Evolutionary conservation across 1,140 invertebrate species (phyloP).

Genomic region (Drosophila murphyi): DNA sequence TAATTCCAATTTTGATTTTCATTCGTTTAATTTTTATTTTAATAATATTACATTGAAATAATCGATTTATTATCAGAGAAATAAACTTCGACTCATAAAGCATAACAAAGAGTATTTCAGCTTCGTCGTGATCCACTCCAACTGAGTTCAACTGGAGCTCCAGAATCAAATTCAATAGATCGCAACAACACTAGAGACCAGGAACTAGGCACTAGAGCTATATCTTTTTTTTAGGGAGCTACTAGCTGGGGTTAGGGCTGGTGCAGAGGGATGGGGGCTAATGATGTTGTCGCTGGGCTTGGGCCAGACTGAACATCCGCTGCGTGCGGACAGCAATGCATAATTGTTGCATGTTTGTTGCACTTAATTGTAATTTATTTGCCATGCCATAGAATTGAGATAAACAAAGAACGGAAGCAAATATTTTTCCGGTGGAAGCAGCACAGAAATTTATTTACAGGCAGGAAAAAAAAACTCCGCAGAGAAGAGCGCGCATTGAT

Average conservation of each 20-base stretch:
- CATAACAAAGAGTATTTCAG: slow-evolving; percentile 5
- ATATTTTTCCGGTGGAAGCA: slow-evolving; percentile 78
- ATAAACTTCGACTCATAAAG: too few species aligned
- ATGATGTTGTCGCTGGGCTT: slow-evolving; percentile 61
- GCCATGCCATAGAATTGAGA: slow-evolving; percentile 53
- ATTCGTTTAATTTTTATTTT: too few species aligned
- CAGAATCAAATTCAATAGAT: slow-evolving; percentile 38
- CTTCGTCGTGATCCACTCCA: neutral
- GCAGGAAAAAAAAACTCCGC: neutral
- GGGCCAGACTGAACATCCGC: slow-evolving; percentile 58
- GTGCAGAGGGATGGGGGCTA: slow-evolving; percentile 35
- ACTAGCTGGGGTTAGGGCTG: neutral
- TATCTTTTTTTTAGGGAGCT: neutral
- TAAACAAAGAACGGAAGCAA: slow-evolving; percentile 70
- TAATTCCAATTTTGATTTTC: too few species aligned
- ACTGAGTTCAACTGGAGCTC: slow-evolving; percentile 24
- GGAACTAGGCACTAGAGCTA: slow-evolving; percentile 7
- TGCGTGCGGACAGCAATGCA: slow-evolving; percentile 48
- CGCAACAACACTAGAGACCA: neutral
- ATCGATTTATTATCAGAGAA: too few species aligned
- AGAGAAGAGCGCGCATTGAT: slow-evolving; percentile 42
- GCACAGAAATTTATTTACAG: slow-evolving; percentile 36
- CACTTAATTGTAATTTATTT: slow-evolving; percentile 81
- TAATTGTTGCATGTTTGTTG: slow-evolving; percentile 70
- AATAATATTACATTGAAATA: too few species aligned